Base-by-base conservation (phyloP, 2,888 invertebrate species). In the Sinhomidia bicolor region DNA sequence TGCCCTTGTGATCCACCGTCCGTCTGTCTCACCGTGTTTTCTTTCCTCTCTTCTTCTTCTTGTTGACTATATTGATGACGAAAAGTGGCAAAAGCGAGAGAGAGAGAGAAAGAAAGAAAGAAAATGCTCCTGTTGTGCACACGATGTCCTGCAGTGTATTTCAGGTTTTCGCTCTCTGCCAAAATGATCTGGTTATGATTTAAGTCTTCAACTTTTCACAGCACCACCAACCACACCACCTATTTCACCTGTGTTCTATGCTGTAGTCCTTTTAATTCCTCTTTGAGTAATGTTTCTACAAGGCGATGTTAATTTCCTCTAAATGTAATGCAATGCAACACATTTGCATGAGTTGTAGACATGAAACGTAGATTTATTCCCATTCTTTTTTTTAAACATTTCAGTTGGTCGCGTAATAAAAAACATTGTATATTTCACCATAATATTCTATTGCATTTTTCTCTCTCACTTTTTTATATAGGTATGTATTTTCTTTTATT, bases 321-420 rank as follows among this genome's bases (percentile, higher is more conserved):
- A 60, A 80, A 88, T 88, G 88, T 88, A 88, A 88, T 88, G 84
- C 88, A 80, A 84, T 80, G 79, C 88, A 88, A 88, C 88, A 88
- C 88, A 88, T 88, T 88, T 88, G 88, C 88, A 88, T 88, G 88
- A 88, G 84, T 88, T 88, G 88, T 88, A 80, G 88, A 80, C 88
- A 84, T 84, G 88, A 84, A 84, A 76, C 47, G 78, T 79, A 60
- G 79, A 60, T 79, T 79, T 79, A 79, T 79, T 60, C 68, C 68
- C 36, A 47, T 44, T 79, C 29, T 54, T 80, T 36, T 20, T 20
- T 14, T 51, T 9, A 26, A 51, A 26, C 10, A n/a, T 57, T 57
- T 51, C 20, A 68, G 9, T 6, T 41, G n/a, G n/a, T 23, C 29
- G 44, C 65, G 17, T 65, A 23, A 41, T 80, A 62, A 17, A 62